A percentile compares a stretch with the other conserved stretches of the same genome.
These are phyloP conservation scores for Willisornis vidua DNA, from an alignment of 2,113 vertebrate species.

Conservation along the genomic window DNA sequence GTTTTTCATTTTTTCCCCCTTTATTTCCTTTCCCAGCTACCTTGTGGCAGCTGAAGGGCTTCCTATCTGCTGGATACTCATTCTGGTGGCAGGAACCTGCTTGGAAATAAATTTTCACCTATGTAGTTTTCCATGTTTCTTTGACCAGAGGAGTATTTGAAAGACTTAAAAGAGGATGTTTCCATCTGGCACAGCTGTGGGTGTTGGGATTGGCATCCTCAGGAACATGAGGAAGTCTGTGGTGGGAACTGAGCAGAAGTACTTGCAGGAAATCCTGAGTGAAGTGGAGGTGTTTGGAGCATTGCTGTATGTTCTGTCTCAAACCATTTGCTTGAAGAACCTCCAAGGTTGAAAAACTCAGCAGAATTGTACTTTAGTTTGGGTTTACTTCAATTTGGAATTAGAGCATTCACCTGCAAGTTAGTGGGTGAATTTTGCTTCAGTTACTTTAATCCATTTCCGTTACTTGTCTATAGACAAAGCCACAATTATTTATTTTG, in stretches of 20 bases:
- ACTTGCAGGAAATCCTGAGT: not conserved
- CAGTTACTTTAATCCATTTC: not conserved
- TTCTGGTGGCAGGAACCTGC: not conserved
- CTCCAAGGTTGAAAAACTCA: not conserved
- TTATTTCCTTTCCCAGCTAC: not conserved
- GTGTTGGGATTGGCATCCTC: not conserved
- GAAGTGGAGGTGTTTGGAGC: not conserved
- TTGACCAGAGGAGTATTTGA: not conserved
- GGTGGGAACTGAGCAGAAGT: not conserved
- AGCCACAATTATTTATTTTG: not conserved
- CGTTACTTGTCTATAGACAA: not conserved
- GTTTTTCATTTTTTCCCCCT: not conserved
- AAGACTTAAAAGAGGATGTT: not conserved
- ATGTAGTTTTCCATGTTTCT: not conserved
- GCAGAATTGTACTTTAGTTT: not conserved
- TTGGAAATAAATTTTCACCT: not conserved
- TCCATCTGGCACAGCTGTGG: not conserved
- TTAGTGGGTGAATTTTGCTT: not conserved
- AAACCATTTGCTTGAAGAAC: not conserved
- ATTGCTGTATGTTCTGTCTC: not conserved
- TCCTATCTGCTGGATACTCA: not conserved
- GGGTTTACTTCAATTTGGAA: not conserved
- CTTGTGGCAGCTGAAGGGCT: not conserved
- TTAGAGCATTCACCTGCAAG: not conserved
- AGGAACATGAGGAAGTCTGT: not conserved